These are phyloP conservation scores for Acanthosoma haemorrhoidale DNA, from an alignment of 2,888 invertebrate genomes.

Conservation along the genomic window DNA sequence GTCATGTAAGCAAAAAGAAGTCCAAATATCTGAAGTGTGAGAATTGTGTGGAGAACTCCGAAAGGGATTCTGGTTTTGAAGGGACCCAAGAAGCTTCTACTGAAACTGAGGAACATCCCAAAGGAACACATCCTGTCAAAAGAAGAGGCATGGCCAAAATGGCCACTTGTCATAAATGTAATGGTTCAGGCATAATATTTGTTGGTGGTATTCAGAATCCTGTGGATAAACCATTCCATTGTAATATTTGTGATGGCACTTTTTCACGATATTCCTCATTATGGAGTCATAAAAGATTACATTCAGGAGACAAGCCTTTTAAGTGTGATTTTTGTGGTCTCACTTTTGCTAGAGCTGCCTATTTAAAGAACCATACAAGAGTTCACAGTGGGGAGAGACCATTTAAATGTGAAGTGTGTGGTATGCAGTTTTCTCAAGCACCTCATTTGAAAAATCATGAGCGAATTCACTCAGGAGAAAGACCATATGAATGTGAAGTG, in stretches of 20 bases:
- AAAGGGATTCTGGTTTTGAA: constrained; percentile 37
- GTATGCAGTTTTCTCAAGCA: constrained; percentile 85
- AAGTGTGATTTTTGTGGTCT: constrained; percentile 83
- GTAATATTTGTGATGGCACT: constrained; percentile 71
- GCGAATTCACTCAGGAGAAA: constrained; percentile 79
- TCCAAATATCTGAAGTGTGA: constrained; percentile 44
- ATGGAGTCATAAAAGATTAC: constrained; percentile 84
- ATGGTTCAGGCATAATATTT: constrained; percentile 80
- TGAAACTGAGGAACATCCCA: constrained; percentile 44
- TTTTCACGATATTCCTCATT: constrained; percentile 64
- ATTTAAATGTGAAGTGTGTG: constrained; percentile 73
- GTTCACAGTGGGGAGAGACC: constrained; percentile 68
- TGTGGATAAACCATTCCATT: constrained; percentile 75
- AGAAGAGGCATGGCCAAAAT: constrained; percentile 75
- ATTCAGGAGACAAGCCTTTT: constrained; percentile 78
- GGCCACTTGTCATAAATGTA: constrained; percentile 83
- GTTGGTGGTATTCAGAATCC: constrained; percentile 51
- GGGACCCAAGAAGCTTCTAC: constrained; percentile 37
- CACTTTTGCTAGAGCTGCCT: constrained; percentile 85
- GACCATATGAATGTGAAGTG: constrained; percentile 81
- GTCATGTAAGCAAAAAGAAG: constrained; percentile 42
- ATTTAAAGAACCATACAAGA: constrained; percentile 80
- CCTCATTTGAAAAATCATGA: constrained; percentile 85
- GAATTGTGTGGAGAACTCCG: constrained; percentile 41
- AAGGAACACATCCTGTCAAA: constrained; percentile 69